These are phyloP conservation scores for Eclectus roratus DNA, from an alignment of 2,113 vertebrate genomes.

Conservation along the genomic window DNA sequence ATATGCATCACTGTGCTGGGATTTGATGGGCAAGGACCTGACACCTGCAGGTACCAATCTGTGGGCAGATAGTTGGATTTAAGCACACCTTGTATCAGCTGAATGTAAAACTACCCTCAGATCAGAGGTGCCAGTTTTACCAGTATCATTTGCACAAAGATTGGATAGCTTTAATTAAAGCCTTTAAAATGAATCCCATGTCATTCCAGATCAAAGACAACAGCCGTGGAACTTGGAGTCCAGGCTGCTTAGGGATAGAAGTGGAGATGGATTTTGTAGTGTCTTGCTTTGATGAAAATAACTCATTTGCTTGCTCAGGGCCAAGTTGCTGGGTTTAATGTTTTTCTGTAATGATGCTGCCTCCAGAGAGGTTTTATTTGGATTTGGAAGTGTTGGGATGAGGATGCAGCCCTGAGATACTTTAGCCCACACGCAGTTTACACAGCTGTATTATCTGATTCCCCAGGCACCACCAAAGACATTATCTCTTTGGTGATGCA, in stretches of 20 bases:
- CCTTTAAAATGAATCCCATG: background rate
- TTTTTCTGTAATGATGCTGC: background rate
- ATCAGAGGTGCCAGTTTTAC: background rate
- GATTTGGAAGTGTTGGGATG: constrained; percentile 2
- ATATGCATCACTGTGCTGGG: background rate
- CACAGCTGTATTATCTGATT: constrained; percentile 62
- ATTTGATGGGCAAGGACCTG: background rate
- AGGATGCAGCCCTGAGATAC: constrained; percentile 12
- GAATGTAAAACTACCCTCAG: background rate
- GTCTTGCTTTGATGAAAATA: background rate
- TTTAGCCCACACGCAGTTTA: constrained; percentile 70
- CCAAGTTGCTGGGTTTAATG: background rate
- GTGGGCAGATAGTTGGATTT: background rate
- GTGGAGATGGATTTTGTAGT: background rate
- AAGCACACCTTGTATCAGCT: background rate
- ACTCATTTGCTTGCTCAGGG: background rate
- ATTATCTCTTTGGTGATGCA: constrained; percentile 20
- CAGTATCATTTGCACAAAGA: background rate
- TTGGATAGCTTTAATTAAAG: background rate
- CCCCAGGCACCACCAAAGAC: background rate
- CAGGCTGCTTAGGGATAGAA: background rate
- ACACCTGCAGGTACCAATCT: background rate
- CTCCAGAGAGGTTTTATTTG: constrained; percentile 47
- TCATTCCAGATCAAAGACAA: background rate
- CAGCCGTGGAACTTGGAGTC: background rate